Evolutionary conservation across 2,113 vertebrate species (phyloP).

Genomic region (Cromileptes altivelis): DNA sequence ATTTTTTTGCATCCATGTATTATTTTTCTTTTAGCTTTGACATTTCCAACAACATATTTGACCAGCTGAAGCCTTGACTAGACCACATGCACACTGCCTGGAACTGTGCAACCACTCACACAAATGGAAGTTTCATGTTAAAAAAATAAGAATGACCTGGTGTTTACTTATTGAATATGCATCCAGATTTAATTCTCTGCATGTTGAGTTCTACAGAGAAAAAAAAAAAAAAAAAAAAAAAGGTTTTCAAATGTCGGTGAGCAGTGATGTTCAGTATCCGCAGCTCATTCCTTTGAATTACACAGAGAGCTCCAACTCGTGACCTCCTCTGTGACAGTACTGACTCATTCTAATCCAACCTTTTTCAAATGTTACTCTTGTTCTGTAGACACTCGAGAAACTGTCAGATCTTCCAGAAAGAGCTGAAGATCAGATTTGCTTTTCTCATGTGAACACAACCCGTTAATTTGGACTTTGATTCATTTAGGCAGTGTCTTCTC

Average conservation of each 20-base stretch:
- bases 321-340: too few species aligned
- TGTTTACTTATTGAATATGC: too few species aligned
- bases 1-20: too few species aligned
- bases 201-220: not conserved
- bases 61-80: not conserved
- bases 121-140: too few species aligned
- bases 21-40: not conserved
- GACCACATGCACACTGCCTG: too few species aligned
- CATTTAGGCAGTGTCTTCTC: conserved; percentile 8
- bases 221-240: not conserved
- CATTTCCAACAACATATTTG: not conserved
- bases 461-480: conserved; percentile 27
- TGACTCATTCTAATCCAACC: too few species aligned
- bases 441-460: not conserved
- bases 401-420: not conserved
- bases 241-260: not conserved
- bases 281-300: too few species aligned
- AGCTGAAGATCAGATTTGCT: not conserved
- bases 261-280: not conserved
- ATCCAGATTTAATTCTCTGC: not conserved
- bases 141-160: too few species aligned
- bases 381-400: not conserved
- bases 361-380: not conserved
- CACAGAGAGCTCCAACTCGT: too few species aligned
- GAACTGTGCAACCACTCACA: too few species aligned